Evolutionary conservation across 1,140 invertebrate genomes (phyloP), one percentile per base, ranked within the genome.

Genomic region (Drosophila tani): DNA sequence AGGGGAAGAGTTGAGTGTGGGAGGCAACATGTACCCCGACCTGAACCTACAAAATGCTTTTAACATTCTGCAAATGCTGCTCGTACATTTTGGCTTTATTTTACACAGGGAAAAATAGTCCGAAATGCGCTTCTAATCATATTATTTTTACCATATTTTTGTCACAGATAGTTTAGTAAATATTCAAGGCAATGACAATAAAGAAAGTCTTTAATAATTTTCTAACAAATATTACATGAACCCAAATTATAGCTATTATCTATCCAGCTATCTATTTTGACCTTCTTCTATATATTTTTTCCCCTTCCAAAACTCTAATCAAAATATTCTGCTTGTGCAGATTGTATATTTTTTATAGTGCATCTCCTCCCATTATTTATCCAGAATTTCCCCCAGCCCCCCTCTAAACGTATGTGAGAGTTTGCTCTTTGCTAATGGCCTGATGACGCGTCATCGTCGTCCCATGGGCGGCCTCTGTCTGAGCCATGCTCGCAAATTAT

Each of bases 11-110:
- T 24, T 14, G 14, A 8, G 19, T n/a, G 19, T n/a, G 53, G 14
- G 12, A 5, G 12, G 21, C n/a, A 55, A 19, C 47, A 46, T 41
- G 40, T 32, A 38, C 27, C 35, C 57, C 51, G 75, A 66, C 64
- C 75, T 66, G 69, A 56, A 66, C 67, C 78, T 68, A 62, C 51
- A 71, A 81, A 79, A 88, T 84, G 85, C 81, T 88, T 90, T 88
- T 79, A 88, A 69, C 84, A 84, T 84, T 67, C 53, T 38, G 56
- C 79, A 79, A 86, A 82, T 82, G 56, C 59, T 74, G 79, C 79
- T 24, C 53, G 87, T 75, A 82, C 79, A 78, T 88, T 88, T 77
- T 19, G 76, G 73, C 53, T 50, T 50, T 21, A 59, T 12, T 40
- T 27, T 21, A n/a, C 62, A 59, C 46, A 19, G 29, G 3, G n/a